Base-by-base conservation (phyloP, 1,140 invertebrate species). In the Drosophila varians region DNA sequence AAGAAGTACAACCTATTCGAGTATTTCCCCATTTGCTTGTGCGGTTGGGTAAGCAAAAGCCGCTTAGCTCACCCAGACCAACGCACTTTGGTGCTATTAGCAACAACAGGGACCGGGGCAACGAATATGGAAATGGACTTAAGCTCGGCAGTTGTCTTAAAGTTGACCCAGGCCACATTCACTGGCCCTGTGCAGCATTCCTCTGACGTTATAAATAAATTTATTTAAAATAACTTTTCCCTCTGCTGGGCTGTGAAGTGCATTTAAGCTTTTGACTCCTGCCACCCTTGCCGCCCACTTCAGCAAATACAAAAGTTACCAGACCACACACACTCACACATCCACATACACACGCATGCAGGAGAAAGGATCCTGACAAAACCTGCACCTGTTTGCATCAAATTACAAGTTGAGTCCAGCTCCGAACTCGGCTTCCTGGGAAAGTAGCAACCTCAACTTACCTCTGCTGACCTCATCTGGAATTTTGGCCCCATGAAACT, bases 301-400 rank as follows among this genome's bases (percentile, higher is more conserved):
- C 48, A 26, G 48, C 62, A 66, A 53, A 66, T 9, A 56, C 11
- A 73, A 61, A 84, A 84, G 75, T 86, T 84, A 51, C 18, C 34
- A 75, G 54, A 57, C 76, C 76, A 57, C 79, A 68, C 47, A 54
- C 26, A 31, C 54, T 28, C 48, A 49, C 42, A 69, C 36, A 31
- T 40, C 11, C n/a, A n/a, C n/a, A 11, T n/a, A 46, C 38, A 46
- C 18, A 51, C 49, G 57, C 52, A 26, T 62, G 19, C 18, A 25
- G 19, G 11, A n/a, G 18, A 23, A 36, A 73, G 69, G 48, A 54
- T 53, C 42, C 55, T 60, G 58, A 51, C 61, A 58, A 77, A 83
- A 77, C 68, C 78, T 76, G 76, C 79, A 84, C 79, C 79, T 83
- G 79, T 83, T 83, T 83, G 75, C 79, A 79, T 79, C 55, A 74